Evolutionary conservation across 1,140 invertebrate species (phyloP).

Genomic region (Andrena cerasifolii): DNA sequence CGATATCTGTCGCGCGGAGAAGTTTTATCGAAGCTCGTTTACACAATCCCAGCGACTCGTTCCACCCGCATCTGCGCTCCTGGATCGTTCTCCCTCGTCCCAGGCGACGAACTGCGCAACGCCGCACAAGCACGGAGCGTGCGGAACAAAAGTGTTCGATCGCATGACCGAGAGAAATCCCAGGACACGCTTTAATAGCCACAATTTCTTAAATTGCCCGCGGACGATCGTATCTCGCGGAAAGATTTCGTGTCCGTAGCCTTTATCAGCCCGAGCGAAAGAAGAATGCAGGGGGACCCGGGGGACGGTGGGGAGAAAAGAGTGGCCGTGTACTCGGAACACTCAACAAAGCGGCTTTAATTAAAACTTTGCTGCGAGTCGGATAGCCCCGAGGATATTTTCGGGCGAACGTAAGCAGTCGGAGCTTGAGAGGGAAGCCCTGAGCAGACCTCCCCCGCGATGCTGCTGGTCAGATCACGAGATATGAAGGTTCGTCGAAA

Average conservation of each 20-base stretch:
- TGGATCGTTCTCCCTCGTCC: neutral
- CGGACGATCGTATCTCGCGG: slow-evolving; percentile 23
- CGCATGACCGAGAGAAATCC: neutral
- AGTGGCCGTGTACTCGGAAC: slow-evolving; percentile 22
- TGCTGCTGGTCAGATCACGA: slow-evolving; percentile 22
- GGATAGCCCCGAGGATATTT: slow-evolving; percentile 53
- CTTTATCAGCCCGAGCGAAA: slow-evolving; percentile 26
- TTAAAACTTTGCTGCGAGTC: slow-evolving; percentile 58
- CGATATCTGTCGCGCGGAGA: too few relatives aligned
- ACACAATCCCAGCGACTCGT: too few relatives aligned
- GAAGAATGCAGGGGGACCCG: neutral
- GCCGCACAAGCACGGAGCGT: neutral
- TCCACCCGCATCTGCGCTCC: neutral
- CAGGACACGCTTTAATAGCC: neutral
- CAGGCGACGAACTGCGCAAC: neutral
- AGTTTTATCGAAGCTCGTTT: too few relatives aligned
- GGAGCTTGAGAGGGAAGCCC: neutral
- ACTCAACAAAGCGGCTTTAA: slow-evolving; percentile 59
- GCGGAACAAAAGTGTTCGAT: slow-evolving; percentile 20
- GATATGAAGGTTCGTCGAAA: slow-evolving; percentile 35
- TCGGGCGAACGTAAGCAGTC: slow-evolving; percentile 38
- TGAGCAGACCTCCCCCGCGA: neutral
- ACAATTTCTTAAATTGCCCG: slow-evolving; percentile 34
- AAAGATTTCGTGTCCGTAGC: slow-evolving; percentile 36
- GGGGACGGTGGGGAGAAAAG: neutral